phyloP scores from a whole-genome alignment of 2,888 invertebrate genomes.

The Zele albiditarsus region DNA sequence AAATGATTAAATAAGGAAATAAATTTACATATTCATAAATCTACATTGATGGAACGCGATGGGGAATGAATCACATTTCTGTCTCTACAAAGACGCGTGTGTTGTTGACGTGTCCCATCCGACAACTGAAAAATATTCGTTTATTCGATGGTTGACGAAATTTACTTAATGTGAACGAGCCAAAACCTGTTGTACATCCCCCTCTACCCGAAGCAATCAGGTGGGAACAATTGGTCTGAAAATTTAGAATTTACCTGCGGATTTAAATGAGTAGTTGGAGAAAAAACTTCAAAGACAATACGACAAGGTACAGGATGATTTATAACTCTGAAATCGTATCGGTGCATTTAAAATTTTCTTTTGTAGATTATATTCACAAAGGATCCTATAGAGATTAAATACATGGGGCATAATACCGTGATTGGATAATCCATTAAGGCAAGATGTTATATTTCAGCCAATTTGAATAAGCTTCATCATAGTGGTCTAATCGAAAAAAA shows the following conservation, averaged over 20 bases:
- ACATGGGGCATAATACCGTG: not conserved
- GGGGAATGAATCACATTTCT: not conserved
- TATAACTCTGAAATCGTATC: not conserved
- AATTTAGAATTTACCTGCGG: not conserved
- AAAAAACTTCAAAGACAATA: not conserved
- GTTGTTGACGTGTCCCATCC: not conserved
- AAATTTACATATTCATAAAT: not conserved
- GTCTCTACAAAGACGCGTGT: not conserved
- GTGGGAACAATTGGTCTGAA: not conserved
- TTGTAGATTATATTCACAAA: no score
- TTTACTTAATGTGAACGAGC: not conserved
- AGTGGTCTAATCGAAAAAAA: not conserved
- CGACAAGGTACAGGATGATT: not conserved
- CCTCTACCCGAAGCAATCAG: not conserved
- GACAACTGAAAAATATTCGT: not conserved
- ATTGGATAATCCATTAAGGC: not conserved
- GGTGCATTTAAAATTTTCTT: not conserved
- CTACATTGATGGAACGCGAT: not conserved
- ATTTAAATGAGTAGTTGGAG: not conserved
- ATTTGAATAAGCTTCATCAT: not conserved
- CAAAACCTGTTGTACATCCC: not conserved
- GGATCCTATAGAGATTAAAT: no score
- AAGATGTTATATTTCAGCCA: not conserved
- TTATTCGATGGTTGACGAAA: slow-evolving; percentile 2
- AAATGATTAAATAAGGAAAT: not conserved